Evolutionary conservation across 2,797 vertebrate species (phyloP).

Genomic region (Channa striata): DNA sequence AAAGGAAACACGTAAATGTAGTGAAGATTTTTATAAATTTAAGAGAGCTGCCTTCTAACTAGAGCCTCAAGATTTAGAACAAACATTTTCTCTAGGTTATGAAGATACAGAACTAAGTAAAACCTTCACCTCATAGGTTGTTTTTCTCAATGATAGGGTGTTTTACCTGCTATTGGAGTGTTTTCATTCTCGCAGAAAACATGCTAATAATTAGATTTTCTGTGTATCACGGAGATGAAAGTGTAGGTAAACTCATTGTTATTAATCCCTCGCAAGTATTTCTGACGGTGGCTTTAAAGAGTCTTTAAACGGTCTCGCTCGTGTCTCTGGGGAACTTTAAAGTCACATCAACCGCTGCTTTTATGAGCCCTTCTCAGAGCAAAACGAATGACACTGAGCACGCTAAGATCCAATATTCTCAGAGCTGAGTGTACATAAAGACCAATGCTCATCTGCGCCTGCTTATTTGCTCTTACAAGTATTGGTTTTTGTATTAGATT

Average conservation of each 20-base stretch:
- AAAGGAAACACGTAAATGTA: no score
- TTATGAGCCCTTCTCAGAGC: slow-evolving; percentile 71
- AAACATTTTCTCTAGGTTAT: background rate
- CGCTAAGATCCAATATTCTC: slow-evolving; percentile 73
- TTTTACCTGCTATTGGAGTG: slow-evolving; percentile 19
- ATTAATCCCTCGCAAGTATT: slow-evolving; percentile 54
- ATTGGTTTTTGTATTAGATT: slow-evolving; percentile 77
- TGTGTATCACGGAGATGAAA: slow-evolving; percentile 23
- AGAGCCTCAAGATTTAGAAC: background rate
- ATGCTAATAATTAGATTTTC: slow-evolving; percentile 5
- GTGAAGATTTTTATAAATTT: background rate
- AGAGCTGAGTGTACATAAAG: slow-evolving; percentile 63
- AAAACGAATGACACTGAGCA: slow-evolving; percentile 65
- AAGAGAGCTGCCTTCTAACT: background rate
- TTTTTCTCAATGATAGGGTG: background rate
- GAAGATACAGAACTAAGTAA: background rate
- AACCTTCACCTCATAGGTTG: background rate
- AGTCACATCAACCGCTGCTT: slow-evolving; percentile 71
- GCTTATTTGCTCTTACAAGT: slow-evolving; percentile 73
- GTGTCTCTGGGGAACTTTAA: slow-evolving; percentile 66
- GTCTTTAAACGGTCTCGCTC: slow-evolving; percentile 51
- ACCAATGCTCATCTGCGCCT: slow-evolving; percentile 50
- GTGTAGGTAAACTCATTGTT: slow-evolving; percentile 57
- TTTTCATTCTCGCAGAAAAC: slow-evolving; percentile 30
- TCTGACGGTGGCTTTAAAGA: slow-evolving; percentile 46